Evolutionary conservation across 2,113 vertebrate genomes (phyloP), one percentile per base, ranked within the genome.

Genomic region (Psammodynastes pulverulentus): DNA sequence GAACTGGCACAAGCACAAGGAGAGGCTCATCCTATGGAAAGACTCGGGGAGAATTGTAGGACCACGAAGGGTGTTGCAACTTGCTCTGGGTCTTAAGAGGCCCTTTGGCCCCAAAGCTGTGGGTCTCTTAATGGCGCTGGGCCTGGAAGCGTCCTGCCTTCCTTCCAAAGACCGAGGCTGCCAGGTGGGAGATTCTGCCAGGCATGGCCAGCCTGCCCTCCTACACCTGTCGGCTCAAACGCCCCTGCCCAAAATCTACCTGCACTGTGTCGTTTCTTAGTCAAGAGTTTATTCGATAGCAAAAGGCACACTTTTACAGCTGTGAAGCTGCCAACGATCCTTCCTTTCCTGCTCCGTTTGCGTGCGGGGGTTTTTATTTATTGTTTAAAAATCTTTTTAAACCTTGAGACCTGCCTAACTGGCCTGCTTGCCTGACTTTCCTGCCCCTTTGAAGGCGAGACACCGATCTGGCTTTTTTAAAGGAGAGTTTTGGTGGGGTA

Each of bases 241-340:
- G 2, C 5, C 90, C 90, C 54, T 17, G 45, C n/a, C 84, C 84
- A 29, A 29, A 10, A 87, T 4, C n/a, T 49, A 5, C 48, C 91
- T 49, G 48, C 0, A 3, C 21, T 0, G 3, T 1, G 0, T 1
- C 0, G 17, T 90, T 92, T 95, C 93, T 94, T 93, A 94, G 93
- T 23, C 95, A 95, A 95, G 93, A 79, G 91, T 92, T 95, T 95
- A 95, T 95, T 95, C 26, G 86, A 93, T 46, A 93, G 95, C 93
- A 95, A 93, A 93, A 89, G 45, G 94, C 90, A 92, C 94, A 90
- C 93, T 2, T 62, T 89, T 52, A 91, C 87, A 84, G 91, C 94
- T 2, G 91, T 1, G 67, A 86, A 85, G 87, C 72, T 45, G 92
- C 87, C 3, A 87, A 43, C 39, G 19, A 3, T 0, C 29, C 52